Percentiles rank a stretch among this genome's conserved stretches.
Conservation (phyloP, 92 coral and sea anemone genomes). For the Bergia puertoricense region DNA sequence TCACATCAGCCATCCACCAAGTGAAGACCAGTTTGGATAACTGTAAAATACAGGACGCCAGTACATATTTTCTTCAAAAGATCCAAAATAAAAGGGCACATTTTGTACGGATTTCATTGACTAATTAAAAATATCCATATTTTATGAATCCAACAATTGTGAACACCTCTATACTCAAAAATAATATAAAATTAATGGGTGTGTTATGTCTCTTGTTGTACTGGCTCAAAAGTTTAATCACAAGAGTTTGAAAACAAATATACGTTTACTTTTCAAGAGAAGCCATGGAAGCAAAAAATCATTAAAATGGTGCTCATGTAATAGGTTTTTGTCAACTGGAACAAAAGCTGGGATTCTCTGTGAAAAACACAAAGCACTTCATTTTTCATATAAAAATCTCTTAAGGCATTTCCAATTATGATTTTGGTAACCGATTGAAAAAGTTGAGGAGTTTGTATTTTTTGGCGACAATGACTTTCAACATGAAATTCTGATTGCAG, state of each 20-base stretch:
- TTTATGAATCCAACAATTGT: neutral
- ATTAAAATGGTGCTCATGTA: too few relatives aligned
- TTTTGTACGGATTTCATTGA: neutral
- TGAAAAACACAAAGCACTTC: too few relatives aligned
- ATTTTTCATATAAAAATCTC: too few relatives aligned
- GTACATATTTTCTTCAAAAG: neutral
- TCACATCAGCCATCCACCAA: neutral
- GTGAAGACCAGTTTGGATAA: too few relatives aligned
- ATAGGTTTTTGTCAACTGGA: too few relatives aligned
- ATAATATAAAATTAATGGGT: neutral
- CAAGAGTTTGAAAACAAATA: neutral
- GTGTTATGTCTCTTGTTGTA: neutral
- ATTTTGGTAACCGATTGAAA: too few relatives aligned
- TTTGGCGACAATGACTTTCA: neutral
- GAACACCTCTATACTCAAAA: too few relatives aligned
- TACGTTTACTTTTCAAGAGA: neutral
- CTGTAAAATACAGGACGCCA: neutral
- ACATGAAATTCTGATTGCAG: neutral
- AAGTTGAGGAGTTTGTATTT: neutral
- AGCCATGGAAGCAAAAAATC: too few relatives aligned
- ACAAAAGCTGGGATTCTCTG: too few relatives aligned
- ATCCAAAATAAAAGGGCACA: neutral
- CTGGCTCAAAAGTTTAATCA: neutral
- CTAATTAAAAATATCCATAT: neutral
- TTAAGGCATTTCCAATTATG: neutral